These are phyloP conservation scores for Cyaniris semiargus DNA, from an alignment of 2,888 invertebrate genomes.

Conservation along the genomic window DNA sequence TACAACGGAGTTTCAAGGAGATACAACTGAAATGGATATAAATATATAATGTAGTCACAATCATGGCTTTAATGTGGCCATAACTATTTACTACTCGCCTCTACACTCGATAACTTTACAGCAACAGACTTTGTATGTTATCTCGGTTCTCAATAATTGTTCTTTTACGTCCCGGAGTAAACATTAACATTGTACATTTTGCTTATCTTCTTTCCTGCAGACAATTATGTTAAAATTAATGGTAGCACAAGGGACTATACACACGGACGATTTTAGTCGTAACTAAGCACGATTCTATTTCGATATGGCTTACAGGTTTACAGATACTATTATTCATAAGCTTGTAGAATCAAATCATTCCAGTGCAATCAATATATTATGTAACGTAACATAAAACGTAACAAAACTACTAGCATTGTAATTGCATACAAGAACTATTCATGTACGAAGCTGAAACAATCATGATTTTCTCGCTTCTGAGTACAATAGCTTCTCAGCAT, in stretches of 20 bases:
- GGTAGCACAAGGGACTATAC: background rate
- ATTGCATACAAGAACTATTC: too few species aligned
- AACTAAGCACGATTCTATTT: too few species aligned
- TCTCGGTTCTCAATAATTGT: constrained; percentile 33
- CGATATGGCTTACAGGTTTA: too few species aligned
- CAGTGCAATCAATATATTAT: background rate
- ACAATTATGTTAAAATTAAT: constrained; percentile 12
- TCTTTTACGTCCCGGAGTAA: constrained; percentile 37
- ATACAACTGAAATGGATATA: background rate
- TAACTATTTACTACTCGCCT: background rate
- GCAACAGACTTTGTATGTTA: background rate
- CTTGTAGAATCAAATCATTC: too few species aligned
- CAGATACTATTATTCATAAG: background rate
- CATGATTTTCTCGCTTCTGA: too few species aligned
- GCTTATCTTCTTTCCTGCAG: constrained; percentile 12
- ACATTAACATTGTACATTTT: constrained; percentile 33
- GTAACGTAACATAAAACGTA: too few species aligned
- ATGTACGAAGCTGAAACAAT: too few species aligned
- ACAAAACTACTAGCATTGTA: too few species aligned
- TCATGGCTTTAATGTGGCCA: background rate
- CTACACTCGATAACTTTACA: constrained; percentile 7
- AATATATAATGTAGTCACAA: background rate
- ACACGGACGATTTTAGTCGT: background rate
- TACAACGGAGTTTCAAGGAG: too few species aligned
- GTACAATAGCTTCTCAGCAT: too few species aligned